A percentile compares a stretch with the other conserved stretches of the same genome.
These are phyloP conservation scores for Psilopsiagon aurifrons DNA, from an alignment of 2,113 vertebrate genomes.

Conservation along the genomic window DNA sequence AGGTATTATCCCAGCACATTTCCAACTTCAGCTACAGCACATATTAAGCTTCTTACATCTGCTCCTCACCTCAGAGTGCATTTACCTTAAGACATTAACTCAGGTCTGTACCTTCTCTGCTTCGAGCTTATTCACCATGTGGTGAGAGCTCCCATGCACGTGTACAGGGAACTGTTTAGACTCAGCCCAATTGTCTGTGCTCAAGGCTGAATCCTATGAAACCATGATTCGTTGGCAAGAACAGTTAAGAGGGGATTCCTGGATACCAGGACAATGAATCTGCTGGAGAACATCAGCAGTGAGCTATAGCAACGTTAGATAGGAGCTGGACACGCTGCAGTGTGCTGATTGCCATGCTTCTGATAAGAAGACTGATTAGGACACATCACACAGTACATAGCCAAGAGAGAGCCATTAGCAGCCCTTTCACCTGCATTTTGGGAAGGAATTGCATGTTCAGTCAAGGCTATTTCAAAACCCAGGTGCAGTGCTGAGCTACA, in stretches of 20 bases:
- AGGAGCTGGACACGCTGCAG: not conserved
- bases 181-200: not conserved
- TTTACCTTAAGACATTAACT: not conserved
- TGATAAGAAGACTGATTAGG: not conserved
- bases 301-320: not conserved
- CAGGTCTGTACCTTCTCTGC: not conserved
- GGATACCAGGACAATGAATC: not conserved
- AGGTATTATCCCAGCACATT: not conserved
- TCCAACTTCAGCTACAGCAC: not conserved
- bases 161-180: not conserved
- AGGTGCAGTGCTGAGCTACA: not conserved
- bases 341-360: not conserved
- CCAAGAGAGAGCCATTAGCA: not conserved
- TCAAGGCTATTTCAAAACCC: not conserved
- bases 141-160: accelerated
- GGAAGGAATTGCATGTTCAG: not conserved
- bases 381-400: accelerated
- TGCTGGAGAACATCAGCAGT: not conserved
- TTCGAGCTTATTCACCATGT: not conserved
- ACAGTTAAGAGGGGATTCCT: not conserved
- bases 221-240: not conserved
- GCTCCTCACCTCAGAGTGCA: not conserved
- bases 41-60: not conserved
- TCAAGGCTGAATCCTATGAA: not conserved
- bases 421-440: not conserved